These are phyloP conservation scores for Polydesmus complanatus DNA, from an alignment of 2,888 invertebrate genomes.

Conservation along the genomic window DNA sequence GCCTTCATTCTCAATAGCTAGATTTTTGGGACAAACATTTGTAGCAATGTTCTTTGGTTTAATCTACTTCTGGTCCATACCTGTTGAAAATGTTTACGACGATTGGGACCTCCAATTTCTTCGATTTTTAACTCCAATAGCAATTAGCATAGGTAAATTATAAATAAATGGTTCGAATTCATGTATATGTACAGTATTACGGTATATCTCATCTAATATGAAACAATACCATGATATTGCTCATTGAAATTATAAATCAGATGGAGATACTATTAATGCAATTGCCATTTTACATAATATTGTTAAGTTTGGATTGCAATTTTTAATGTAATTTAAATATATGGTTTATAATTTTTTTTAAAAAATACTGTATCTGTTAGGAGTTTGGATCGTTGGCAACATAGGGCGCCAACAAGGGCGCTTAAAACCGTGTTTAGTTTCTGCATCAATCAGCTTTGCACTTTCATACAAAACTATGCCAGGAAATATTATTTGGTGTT, in stretches of 20 bases:
- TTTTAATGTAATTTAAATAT: no score
- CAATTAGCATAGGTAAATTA: conserved; percentile 52
- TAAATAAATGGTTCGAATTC: no score
- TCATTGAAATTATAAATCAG: no score
- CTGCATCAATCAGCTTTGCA: conserved; percentile 56
- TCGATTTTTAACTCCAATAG: conserved; percentile 56
- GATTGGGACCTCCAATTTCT: conserved; percentile 57
- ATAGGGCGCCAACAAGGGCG: conserved; percentile 67
- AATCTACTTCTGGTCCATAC: conserved; percentile 58
- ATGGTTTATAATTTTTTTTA: conserved; percentile 14
- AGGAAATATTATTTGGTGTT: conserved; percentile 42
- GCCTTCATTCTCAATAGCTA: conserved; percentile 68
- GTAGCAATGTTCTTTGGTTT: conserved; percentile 70
- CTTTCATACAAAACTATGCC: conserved; percentile 52
- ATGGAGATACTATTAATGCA: no score
- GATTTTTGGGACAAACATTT: conserved; percentile 61
- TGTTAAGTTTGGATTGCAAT: no score
- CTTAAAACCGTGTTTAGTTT: conserved; percentile 52
- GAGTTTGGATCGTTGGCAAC: conserved; percentile 81
- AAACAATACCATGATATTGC: no score
- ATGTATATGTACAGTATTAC: no score
- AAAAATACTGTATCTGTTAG: conserved; percentile 42
- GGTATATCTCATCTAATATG: no score
- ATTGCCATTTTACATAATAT: no score
- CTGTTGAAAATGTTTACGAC: conserved; percentile 53